Evolutionary conservation across 2,888 invertebrate genomes (phyloP), one percentile per base, ranked within the genome.

Genomic region (Lithophane semibrunnea): DNA sequence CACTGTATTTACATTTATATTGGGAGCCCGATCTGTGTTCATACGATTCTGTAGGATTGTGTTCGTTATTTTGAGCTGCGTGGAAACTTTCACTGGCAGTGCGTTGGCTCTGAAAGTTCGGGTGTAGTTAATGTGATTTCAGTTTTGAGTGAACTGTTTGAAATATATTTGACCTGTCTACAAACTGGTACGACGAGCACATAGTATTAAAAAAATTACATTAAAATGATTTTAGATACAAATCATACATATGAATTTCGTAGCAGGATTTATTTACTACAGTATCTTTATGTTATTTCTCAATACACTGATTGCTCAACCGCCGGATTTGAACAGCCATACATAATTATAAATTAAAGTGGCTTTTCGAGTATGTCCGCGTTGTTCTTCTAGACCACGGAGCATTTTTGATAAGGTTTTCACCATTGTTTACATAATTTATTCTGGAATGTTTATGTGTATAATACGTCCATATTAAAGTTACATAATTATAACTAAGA

Each of bases 1-100:
- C 87, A 85, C 90, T 92, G 88, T 95, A 96, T 96, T 96, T 95
- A 96, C 96, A 96, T 96, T 95, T 96, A 96, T 96, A 96, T 96
- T 96, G 96, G 93, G 92, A 91, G 60, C 90, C 56, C 67, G 86
- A 86, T 84, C 80, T 79, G 68, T 70, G 71, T 78, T 64, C 60
- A 54, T 76, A 75, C 73, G 74, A 75, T 69, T 68, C 73, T 54
- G 66, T 73, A 42, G 83, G 70, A 82, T 80, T 73, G 82, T 67
- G 86, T 82, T 80, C 64, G 86, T 83, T 86, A 86, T 87, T 87
- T 87, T 76, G 83, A 77, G 70, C 66, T 66, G 77, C 21, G 68
- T 52, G 80, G 54, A 88, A 88, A 85, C 86, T 87, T 86, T 75
- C 65, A 24, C 61, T 74, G 24, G 56, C 49, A 3, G 12, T 71